phyloP scores from a whole-genome alignment of 2,797 vertebrate species.

The Cercopithecus hamlyni region DNA sequence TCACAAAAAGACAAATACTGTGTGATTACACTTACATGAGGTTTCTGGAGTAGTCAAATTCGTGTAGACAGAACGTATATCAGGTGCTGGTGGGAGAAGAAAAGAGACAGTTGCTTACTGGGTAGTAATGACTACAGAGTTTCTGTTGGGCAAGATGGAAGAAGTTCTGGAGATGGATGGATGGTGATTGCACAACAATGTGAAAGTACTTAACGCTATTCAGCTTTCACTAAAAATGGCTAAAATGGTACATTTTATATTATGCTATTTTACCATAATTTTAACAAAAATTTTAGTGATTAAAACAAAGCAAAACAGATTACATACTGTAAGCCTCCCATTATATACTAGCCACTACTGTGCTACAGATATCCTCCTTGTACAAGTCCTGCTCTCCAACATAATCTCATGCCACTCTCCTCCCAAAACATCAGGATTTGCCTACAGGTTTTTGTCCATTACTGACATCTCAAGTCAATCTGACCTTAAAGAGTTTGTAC shows the following conservation, averaged over 20 bases:
- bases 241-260: background rate
- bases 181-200: background rate
- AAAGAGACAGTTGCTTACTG: background rate
- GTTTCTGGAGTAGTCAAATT: background rate
- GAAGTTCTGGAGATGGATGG: background rate
- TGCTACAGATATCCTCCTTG: background rate
- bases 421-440: background rate
- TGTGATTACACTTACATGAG: background rate
- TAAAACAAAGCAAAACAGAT: background rate
- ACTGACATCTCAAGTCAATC: background rate
- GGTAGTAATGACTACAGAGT: background rate
- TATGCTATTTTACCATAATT: background rate
- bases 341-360: fast-evolving
- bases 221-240: background rate
- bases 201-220: background rate
- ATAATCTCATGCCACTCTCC: too few species aligned
- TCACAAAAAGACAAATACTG: background rate
- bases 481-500: background rate
- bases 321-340: background rate
- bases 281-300: background rate
- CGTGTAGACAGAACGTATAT: background rate
- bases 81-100: background rate
- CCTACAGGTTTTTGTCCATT: background rate
- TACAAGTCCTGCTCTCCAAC: fast-evolving
- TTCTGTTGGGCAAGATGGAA: background rate